phyloP scores from a whole-genome alignment of 2,113 vertebrate genomes.

The Psilopsiagon aymara region DNA sequence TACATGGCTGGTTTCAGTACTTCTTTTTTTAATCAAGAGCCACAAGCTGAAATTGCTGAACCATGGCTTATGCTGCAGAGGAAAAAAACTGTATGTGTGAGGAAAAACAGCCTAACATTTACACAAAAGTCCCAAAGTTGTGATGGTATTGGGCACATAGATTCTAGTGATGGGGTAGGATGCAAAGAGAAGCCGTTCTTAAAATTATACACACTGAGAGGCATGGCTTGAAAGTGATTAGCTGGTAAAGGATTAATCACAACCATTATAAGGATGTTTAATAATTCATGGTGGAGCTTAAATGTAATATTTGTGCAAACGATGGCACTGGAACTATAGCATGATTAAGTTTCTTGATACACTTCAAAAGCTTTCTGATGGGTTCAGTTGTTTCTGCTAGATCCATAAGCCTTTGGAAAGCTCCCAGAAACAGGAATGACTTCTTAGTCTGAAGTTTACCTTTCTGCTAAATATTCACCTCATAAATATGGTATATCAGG shows the following conservation, averaged over 20 bases:
- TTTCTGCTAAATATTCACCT: not conserved
- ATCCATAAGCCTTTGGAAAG: not conserved
- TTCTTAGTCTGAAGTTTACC: not conserved
- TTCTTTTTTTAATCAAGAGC: not conserved
- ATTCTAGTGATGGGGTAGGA: not conserved
- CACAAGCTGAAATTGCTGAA: not conserved
- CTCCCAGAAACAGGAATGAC: not conserved
- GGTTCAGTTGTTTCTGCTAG: not conserved
- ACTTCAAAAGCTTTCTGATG: conserved; percentile 15
- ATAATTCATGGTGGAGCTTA: conserved; percentile 55
- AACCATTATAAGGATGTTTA: conserved; percentile 30
- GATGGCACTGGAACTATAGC: not conserved
- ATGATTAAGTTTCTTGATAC: not conserved
- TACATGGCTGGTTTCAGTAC: not conserved
- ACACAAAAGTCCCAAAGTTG: not conserved
- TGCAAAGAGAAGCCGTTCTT: not conserved
- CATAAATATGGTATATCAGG: not conserved
- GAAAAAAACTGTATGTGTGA: not conserved
- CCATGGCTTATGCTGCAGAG: not conserved
- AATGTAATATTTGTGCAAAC: conserved; percentile 43
- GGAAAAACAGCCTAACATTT: not conserved
- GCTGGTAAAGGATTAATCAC: conserved; percentile 38
- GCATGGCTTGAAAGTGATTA: conserved; percentile 15
- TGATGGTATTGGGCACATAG: not conserved
- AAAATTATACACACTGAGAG: not conserved